These are phyloP conservation scores for Triplophysa dalaica DNA, from an alignment of 2,113 vertebrate species.

Conservation along the genomic window DNA sequence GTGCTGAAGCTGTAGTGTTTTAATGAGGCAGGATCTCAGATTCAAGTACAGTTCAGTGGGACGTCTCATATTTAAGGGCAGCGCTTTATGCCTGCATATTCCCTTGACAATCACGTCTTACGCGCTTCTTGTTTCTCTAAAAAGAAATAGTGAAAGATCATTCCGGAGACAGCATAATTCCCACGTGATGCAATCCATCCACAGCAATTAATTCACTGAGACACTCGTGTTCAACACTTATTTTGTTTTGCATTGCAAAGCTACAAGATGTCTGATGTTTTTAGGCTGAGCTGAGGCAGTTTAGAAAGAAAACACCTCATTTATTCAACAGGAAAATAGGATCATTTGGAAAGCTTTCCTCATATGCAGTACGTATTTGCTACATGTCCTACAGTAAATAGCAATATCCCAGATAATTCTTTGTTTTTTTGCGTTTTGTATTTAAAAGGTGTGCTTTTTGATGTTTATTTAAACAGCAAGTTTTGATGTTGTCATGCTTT, in stretches of 20 bases:
- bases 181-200: conserved; percentile 12
- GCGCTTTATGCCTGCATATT: conserved; percentile 60
- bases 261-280: conserved; percentile 19
- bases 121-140: conserved; percentile 49
- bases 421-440: no score
- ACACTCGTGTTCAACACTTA: neutral
- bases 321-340: neutral
- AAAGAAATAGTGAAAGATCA: conserved; percentile 47
- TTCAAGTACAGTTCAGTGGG: conserved; percentile 43
- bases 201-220: conserved; percentile 32
- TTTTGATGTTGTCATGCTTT: no score
- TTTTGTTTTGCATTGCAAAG: conserved; percentile 7
- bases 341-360: neutral
- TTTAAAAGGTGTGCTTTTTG: no score
- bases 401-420: neutral
- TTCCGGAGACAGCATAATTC: conserved; percentile 13
- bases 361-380: no score
- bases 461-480: no score
- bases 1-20: conserved; percentile 50
- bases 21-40: conserved; percentile 65
- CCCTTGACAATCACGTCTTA: conserved; percentile 58
- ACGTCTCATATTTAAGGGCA: conserved; percentile 52
- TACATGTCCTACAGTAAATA: neutral
- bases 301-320: neutral
- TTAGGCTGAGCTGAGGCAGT: neutral